Evolutionary conservation across 2,888 invertebrate genomes (phyloP).

Genomic region (Allygus modestus): DNA sequence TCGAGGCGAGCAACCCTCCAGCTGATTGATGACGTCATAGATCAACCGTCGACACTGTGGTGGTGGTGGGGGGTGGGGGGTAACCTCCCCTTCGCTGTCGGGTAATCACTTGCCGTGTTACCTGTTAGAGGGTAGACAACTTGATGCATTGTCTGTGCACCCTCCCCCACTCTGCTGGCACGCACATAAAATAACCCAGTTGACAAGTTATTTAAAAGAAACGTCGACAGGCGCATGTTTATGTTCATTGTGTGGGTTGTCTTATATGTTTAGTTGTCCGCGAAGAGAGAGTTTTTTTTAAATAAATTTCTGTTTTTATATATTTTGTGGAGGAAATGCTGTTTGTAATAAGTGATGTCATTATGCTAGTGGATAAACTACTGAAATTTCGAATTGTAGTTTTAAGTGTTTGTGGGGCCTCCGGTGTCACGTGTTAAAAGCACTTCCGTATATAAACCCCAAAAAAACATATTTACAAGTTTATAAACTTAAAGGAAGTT

Average conservation of each 20-base stretch:
- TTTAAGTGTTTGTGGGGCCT: too few species aligned
- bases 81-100: slow-evolving; percentile 48
- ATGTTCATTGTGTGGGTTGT: background rate
- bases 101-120: slow-evolving; percentile 49
- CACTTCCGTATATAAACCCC: too few species aligned
- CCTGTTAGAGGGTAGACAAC: slow-evolving; percentile 43
- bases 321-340: too few species aligned
- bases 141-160: slow-evolving; percentile 32
- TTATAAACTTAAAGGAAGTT: too few species aligned
- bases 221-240: slow-evolving; percentile 12
- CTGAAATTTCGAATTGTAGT: too few species aligned
- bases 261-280: too few species aligned
- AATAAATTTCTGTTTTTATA: too few species aligned
- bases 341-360: too few species aligned
- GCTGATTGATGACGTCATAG: slow-evolving; percentile 59
- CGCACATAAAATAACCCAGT: background rate
- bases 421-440: too few species aligned
- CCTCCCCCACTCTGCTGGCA: background rate
- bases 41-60: slow-evolving; percentile 55
- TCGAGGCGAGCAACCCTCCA: slow-evolving; percentile 47
- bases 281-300: too few species aligned
- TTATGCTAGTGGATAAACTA: too few species aligned
- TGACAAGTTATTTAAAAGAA: slow-evolving; percentile 35
- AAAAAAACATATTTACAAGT: too few species aligned
- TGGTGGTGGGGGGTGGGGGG: background rate